These are phyloP conservation scores for Athalia circularis DNA, from an alignment of 2,888 invertebrate species.

Conservation along the genomic window DNA sequence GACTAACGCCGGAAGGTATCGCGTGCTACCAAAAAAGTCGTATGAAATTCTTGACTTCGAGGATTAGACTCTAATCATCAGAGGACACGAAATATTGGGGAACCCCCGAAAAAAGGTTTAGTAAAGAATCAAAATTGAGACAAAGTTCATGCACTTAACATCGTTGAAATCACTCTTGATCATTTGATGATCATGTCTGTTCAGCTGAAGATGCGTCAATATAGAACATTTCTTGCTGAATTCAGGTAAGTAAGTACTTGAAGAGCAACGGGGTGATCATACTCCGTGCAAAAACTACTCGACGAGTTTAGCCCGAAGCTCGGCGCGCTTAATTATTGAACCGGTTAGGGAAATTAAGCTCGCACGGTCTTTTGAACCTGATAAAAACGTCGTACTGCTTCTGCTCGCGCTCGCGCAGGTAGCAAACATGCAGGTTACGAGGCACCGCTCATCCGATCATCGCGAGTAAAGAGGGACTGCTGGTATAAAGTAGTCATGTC, in stretches of 20 bases:
- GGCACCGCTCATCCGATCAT: slow-evolving; percentile 18
- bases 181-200: too few species aligned
- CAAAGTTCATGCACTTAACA: background rate
- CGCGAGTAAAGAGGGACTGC: slow-evolving; percentile 1
- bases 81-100: slow-evolving; percentile 9
- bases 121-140: background rate
- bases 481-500: slow-evolving; percentile 13
- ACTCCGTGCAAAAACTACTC: slow-evolving; percentile 38
- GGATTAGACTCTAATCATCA: background rate
- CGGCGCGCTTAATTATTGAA: slow-evolving; percentile 43
- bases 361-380: slow-evolving; percentile 35
- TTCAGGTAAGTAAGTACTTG: background rate
- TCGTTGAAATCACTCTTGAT: too few species aligned
- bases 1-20: slow-evolving; percentile 37
- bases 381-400: slow-evolving; percentile 32
- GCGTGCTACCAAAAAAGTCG: background rate
- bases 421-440: slow-evolving; percentile 30
- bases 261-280: slow-evolving; percentile 1
- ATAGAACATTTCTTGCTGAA: slow-evolving; percentile 3
- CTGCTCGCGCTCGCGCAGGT: background rate
- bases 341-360: slow-evolving; percentile 46
- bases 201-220: background rate
- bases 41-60: slow-evolving; percentile 2
- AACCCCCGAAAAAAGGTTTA: slow-evolving; percentile 9
- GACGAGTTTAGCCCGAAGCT: slow-evolving; percentile 44